phyloP scores from a whole-genome alignment of 23 tunicate species.

The Pegea sp. region DNA sequence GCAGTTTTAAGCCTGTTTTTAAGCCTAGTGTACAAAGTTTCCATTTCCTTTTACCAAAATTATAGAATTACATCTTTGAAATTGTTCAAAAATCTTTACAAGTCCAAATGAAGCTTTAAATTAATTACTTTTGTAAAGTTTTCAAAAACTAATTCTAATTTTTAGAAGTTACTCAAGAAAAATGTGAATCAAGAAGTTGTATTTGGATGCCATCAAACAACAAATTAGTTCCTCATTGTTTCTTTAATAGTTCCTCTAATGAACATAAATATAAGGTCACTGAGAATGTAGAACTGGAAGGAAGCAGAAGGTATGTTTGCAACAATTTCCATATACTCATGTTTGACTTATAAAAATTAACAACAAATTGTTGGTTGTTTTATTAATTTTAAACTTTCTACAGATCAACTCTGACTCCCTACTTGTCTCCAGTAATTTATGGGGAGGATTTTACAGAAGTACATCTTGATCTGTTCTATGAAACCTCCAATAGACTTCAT shows the following conservation, averaged over 20 bases:
- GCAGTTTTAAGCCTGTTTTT: too few relatives aligned
- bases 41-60: too few relatives aligned
- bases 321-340: too few relatives aligned
- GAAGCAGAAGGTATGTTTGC: too few relatives aligned
- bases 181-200: conserved; percentile 31
- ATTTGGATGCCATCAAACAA: too few relatives aligned
- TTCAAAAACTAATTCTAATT: not conserved
- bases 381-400: not conserved
- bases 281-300: not conserved
- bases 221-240: conserved; percentile 53
- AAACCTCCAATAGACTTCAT: conserved; percentile 48
- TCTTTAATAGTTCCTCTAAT: conserved; percentile 3
- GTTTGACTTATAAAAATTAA: too few relatives aligned
- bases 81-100: too few relatives aligned
- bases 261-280: conserved; percentile 2
- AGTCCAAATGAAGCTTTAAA: too few relatives aligned
- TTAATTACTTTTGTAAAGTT: too few relatives aligned
- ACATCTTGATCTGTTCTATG: conserved; percentile 24
- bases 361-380: not conserved
- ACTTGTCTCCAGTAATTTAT: conserved; percentile 23
- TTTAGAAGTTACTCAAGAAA: conserved; percentile 18
- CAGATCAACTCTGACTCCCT: conserved; percentile 29
- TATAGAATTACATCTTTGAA: too few relatives aligned
- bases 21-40: too few relatives aligned
- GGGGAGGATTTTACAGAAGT: conserved; percentile 20